Base-by-base conservation (phyloP, 2,797 vertebrate genomes). In the Periparus ater region DNA sequence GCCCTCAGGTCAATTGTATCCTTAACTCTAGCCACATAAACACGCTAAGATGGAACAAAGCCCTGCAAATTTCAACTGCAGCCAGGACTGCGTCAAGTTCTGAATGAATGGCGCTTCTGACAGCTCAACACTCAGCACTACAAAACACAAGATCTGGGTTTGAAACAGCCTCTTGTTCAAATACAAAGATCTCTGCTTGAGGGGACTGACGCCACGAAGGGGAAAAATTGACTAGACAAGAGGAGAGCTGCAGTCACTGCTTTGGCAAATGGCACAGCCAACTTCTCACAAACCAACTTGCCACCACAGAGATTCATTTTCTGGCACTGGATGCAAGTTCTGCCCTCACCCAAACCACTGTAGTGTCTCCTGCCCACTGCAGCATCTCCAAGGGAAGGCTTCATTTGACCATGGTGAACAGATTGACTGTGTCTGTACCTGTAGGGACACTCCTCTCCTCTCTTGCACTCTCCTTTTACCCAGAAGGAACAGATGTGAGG, bases 401-500 rank as follows among this genome's bases (percentile, higher is more conserved):
- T 30, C 12, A 51, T 5, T 25, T 57, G 51, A 50, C 18, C 0
- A 0, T 2, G 5, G 29, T 5, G 34, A 75, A 34, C 8, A 47
- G 11, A 48, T 1, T 6, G 45, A 48, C 22, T 29, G 38, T 27
- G 11, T n/a, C 27, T 58, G 67, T 95, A 99, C 99, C 99, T 99
- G 97, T 99, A 99, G 1, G 99, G 99, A 96, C 99, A 99, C 92
- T 99, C 99, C 88, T 99, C 99, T 79, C 99, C 99, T 98, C 99
- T 98, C 97, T 99, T 99, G 96, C 99, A 99, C 89, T 99, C 99
- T 95, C 99, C 99, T 96, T 99, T 99, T 27, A 99, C 99, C 99
- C 99, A 99, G 97, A 99, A 99, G 88, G 99, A 99, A 88, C 99
- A 99, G 97, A 99, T 99, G 95, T 99, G 99, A 5, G 99, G 99